These are phyloP conservation scores for Eurystomus gularis DNA, from an alignment of 2,113 vertebrate genomes.

Conservation along the genomic window DNA sequence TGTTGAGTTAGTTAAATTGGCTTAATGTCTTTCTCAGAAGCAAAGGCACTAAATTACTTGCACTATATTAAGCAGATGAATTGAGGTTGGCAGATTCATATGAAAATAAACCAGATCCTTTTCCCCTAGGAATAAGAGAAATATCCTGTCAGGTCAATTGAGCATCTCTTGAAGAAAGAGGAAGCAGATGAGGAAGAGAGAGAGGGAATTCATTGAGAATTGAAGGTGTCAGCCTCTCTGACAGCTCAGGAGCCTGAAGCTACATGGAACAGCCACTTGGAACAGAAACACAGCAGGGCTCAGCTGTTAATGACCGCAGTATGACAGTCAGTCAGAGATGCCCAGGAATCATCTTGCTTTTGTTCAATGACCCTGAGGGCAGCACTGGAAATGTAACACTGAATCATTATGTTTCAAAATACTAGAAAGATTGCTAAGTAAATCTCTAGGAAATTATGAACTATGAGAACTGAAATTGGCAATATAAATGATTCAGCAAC, in stretches of 20 bases:
- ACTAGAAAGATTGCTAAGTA: not conserved
- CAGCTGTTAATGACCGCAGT: accelerated
- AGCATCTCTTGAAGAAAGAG: not conserved
- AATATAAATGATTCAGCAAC: not conserved
- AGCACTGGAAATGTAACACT: not conserved
- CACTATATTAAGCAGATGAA: not conserved
- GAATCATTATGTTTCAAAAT: not conserved
- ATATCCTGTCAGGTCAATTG: not conserved
- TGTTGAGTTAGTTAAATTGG: not conserved
- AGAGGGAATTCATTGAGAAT: not conserved
- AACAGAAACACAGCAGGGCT: accelerated
- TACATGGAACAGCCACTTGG: accelerated
- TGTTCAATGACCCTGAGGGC: not conserved
- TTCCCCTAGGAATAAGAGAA: not conserved
- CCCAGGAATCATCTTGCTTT: not conserved
- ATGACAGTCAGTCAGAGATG: not conserved
- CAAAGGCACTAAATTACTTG: not conserved
- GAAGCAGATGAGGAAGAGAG: accelerated
- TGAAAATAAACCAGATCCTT: not conserved
- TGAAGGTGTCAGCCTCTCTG: not conserved
- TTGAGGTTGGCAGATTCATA: not conserved
- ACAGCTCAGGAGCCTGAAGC: not conserved
- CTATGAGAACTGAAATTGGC: not conserved
- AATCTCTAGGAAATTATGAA: not conserved
- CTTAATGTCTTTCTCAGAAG: not conserved